Evolutionary conservation across 1,140 invertebrate genomes (phyloP), one percentile per base, ranked within the genome.

Genomic region (Drosophila kanapiae): DNA sequence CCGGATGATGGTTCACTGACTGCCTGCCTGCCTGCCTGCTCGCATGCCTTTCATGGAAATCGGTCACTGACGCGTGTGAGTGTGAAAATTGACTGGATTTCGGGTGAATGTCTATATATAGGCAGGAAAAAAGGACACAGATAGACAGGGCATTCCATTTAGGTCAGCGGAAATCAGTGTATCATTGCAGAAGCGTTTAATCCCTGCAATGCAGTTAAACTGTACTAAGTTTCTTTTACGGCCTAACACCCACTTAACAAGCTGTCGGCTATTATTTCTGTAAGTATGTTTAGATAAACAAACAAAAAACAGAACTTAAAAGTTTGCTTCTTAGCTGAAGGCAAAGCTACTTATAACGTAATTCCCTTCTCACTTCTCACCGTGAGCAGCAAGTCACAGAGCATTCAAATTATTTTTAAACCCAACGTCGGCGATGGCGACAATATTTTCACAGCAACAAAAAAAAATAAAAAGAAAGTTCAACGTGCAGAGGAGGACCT

Each of bases 81-180:
- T 74, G 72, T 49, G 72, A 84, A 87, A 90, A 88, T 88, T 88
- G 77, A 75, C 77, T 80, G 85, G 59, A 68, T 88, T 84, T 80
- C 45, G 69, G 69, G 51, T 61, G 43, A 53, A 47, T n/a, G 10
- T 14, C 27, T 31, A 33, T 57, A 47, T 18, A 16, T 37, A 23
- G 11, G 38, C 8, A 27, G 11, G 11, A 16, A n/a, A 27, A 29
- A 14, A 2, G 53, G 4, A 49, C 3, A 16, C n/a, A 33, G 6
- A 23, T 6, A n/a, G 62, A 38, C 27, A 16, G 38, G 5, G 9
- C n/a, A 27, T 27, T 6, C 3, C 40, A 53, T 23, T 10, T 35
- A 27, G 54, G 54, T 64, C 31, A 13, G 6, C n/a, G n/a, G n/a
- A 35, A 35, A 53, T 35, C 16, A 54, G 18, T 37, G 7, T 23